phyloP scores from a whole-genome alignment of 35 echinoderm and acorn worm genomes.

The Diadema setosum region DNA sequence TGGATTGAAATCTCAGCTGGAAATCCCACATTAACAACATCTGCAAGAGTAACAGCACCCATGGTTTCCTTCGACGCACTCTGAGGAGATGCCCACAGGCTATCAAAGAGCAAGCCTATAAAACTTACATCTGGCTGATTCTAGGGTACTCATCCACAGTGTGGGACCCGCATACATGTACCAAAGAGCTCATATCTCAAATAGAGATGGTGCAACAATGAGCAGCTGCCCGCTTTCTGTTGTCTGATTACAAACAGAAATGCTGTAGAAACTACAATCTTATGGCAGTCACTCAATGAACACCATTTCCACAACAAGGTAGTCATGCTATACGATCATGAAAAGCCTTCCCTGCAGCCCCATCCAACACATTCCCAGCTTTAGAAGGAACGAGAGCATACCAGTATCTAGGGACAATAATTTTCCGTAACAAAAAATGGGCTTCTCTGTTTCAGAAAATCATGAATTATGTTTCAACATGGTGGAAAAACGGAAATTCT shows the following conservation, averaged over 20 bases:
- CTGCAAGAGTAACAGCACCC: conserved; percentile 16
- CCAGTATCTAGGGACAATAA: too few species aligned
- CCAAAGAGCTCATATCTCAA: background rate
- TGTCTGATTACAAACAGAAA: background rate
- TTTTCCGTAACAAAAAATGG: too few species aligned
- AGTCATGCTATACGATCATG: too few species aligned
- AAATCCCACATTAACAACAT: conserved; percentile 32
- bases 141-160: conserved; percentile 19
- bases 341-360: too few species aligned
- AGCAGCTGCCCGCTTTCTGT: background rate
- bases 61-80: background rate
- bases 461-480: too few species aligned
- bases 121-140: background rate
- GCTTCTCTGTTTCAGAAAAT: too few species aligned
- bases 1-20: background rate
- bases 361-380: too few species aligned
- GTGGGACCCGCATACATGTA: conserved; percentile 31
- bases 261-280: too few species aligned
- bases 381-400: too few species aligned
- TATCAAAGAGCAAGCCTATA: conserved; percentile 26
- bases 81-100: background rate
- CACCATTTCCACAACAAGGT: too few species aligned
- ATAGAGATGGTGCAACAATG: background rate
- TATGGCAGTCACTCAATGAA: too few species aligned
- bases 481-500: too few species aligned